Base-by-base conservation (phyloP, 1,140 invertebrate genomes). In the Microplitis mediator region DNA sequence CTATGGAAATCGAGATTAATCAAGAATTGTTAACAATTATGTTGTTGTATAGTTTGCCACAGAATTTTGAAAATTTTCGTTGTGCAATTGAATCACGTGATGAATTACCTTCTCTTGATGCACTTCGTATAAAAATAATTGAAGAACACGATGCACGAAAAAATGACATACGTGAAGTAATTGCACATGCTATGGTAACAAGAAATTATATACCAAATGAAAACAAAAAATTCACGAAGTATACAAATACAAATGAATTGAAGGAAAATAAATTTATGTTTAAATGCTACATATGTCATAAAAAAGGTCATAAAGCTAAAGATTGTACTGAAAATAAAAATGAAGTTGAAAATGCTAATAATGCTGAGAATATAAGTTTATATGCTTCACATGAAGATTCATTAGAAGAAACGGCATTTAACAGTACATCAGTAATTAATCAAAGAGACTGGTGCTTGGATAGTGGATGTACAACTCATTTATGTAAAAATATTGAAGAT, bases 391-490 rank as follows among this genome's bases (percentile, higher is more conserved):
- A 16, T 16, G 2, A 54, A 4, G 4, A 67, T 31, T 51, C 16
- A 5, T 14, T 6, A n/a, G 31, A 3, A 32, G 5, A 67, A 23
- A 56, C 4, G 3, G 67, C 67, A 45, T 69, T 60, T 16, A 35
- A 23, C 32, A 60, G 34, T 39, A 61, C 1, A 16, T 14, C 4
- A 5, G 35, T 9, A 23, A 9, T 11, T 3, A 39, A 69, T 31
- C 2, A 31, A 14, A 60, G 13, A 11, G 34, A 31, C 31, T 73
- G 72, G 72, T 67, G 63, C 45, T 14, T 73, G 3, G 72, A 73
- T 32, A 73, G 66, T 51, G 72, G 72, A 39, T 62, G 56, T 11
- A 73, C 72, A 9, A 32, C 72, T n/a, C 72, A 73, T 64, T 56
- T 73, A 39, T 73, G 72, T 16, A 50, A 63, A 4, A 52, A 69